Conservation (phyloP, 1,140 invertebrate genomes). For the Pemphigus obesinymphae region DNA sequence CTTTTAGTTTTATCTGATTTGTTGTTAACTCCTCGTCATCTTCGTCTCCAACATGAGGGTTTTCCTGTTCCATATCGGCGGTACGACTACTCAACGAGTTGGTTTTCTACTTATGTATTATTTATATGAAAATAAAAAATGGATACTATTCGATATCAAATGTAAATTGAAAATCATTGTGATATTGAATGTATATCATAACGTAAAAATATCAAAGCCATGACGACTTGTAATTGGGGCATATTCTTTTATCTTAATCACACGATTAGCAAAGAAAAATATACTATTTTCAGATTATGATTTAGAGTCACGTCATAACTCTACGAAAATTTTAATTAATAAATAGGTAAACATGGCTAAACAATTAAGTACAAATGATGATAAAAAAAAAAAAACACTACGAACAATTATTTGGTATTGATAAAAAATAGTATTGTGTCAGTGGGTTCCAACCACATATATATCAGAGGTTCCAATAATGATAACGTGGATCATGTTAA, state of each 20-base stretch:
- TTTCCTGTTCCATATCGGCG: neutral
- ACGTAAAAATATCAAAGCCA: too few relatives aligned
- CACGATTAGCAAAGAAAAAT: neutral
- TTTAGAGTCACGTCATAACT: neutral
- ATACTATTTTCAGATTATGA: neutral
- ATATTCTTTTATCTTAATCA: too few relatives aligned
- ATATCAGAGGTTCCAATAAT: too few relatives aligned
- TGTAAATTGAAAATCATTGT: neutral
- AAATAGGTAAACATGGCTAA: neutral
- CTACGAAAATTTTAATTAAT: neutral
- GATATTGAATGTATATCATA: neutral
- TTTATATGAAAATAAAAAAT: neutral
- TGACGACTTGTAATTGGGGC: too few relatives aligned
- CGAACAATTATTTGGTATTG: too few relatives aligned
- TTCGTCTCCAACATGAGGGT: neutral
- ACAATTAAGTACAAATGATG: neutral
- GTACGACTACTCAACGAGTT: neutral
- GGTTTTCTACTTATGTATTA: neutral
- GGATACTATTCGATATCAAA: neutral
- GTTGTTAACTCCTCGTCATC: neutral
- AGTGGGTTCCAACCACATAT: too few relatives aligned
- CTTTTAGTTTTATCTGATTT: conserved; percentile 1
- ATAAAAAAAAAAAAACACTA: neutral
- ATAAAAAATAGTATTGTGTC: too few relatives aligned
- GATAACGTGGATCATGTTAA: too few relatives aligned